Evolutionary conservation across 1,140 invertebrate genomes (phyloP), one percentile per base, ranked within the genome.

Genomic region (Streblospio benedicti): DNA sequence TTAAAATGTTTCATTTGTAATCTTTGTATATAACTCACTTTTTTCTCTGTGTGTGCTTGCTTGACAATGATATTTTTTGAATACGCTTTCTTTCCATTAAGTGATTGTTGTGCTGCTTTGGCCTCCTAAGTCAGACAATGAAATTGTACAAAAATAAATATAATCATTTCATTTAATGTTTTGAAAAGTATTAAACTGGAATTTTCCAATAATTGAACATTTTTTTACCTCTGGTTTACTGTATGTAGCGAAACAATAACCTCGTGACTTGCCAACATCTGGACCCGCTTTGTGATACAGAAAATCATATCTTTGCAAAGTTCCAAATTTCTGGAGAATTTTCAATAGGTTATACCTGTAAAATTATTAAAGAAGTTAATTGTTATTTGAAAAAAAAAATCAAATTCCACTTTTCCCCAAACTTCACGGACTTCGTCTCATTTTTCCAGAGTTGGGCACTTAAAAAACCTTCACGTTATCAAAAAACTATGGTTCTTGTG

Each of bases 221-320:
- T 69, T 62, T 52, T 60, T 84, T 64, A 84, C 81, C 50, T 81
- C 77, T 69, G 79, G 75, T 0, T 71, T 80, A 67, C 85, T 82
- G 70, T 88, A 95, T 0, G 90, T 93, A 27, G 92, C 88, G 79
- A 95, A 95, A 32, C 90, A 91, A 75, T 93, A 95, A n/a, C 92
- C 91, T 64, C 90, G 79, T 0, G 91, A 88, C 73, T 90, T 88
- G 44, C 91, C 91, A 69, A 85, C 85, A 69, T 89, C 84, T 51
- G 90, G 88, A 56, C 92, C 92, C 61, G 84, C 85, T 65, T 90
- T 90, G 75, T 94, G 90, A 75, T 92, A 93, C 54, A 95, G 83
- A 76, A 93, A 86, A 78, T 95, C 91, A 81, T 94, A 93, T 83
- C 93, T 92, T 81, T 90, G 87, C 69, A 94, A 87, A 66, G 83